Base-by-base conservation (phyloP, 2,797 vertebrate genomes). In the Rhincodon typus region DNA sequence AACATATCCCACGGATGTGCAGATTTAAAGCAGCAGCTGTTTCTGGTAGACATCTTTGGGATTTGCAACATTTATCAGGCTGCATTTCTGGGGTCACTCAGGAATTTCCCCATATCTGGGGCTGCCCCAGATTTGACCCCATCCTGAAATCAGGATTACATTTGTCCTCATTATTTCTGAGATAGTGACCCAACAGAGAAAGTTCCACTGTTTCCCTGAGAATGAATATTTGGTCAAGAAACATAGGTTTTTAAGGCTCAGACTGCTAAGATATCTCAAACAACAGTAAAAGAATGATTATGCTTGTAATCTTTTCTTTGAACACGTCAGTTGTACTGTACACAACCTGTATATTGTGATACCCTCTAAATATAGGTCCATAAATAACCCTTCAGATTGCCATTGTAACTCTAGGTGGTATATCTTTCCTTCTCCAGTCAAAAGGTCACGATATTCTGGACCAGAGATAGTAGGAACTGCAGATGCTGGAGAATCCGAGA, bases 401-500 rank as follows among this genome's bases (percentile, higher is more conserved):
- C 90, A 13, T 42, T 93, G n/a, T 3, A 27, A 4, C 53, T 19
- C 87, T 8, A 93, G n/a, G 62, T 69, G 62, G 38, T 93, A 69
- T 38, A 27, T 69, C 42, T 69, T 91, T 93, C 8, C 62, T 67
- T 57, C 88, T 66, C 88, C 17, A 67, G 88, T 91, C 38, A 69
- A 93, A 93, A 93, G 66, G n/a, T n/a, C 62, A 93, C n/a, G 62
- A 69, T 93, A 93, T 93, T 93, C 62, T 93, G 38, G 88, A 57
- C 88, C 88, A 38, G n/a, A n/a, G n/a, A n/a, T n/a, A n/a, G n/a
- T n/a, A n/a, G n/a, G n/a, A n/a, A n/a, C n/a, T n/a, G n/a, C n/a
- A n/a, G n/a, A n/a, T n/a, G n/a, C n/a, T n/a, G n/a, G n/a, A n/a
- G n/a, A n/a, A n/a, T n/a, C n/a, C n/a, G n/a, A n/a, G n/a, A n/a